Conservation (phyloP, 92 coral and sea anemone genomes). For the Ricordea florida region DNA sequence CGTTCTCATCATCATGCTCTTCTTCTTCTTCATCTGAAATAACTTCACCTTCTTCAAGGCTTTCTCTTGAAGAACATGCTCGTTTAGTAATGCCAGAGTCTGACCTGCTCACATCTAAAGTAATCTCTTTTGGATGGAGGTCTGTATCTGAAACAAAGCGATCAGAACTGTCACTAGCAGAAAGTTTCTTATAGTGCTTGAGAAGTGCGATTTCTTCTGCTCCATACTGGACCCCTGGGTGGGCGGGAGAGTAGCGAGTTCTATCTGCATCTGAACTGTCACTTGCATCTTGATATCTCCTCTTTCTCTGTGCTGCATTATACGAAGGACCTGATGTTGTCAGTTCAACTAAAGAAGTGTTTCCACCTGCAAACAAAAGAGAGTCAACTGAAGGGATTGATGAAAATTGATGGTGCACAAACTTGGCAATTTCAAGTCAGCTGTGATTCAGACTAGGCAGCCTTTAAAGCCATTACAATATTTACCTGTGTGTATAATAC, state of each 20-base stretch:
- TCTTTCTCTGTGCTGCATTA: constrained; percentile 20
- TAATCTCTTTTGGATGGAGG: no score
- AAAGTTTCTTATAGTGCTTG: constrained; percentile 44
- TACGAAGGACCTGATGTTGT: constrained; percentile 1
- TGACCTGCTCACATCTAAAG: no score
- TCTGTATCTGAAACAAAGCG: not conserved
- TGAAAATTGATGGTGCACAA: no score
- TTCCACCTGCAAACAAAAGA: constrained; percentile 6
- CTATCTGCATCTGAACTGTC: constrained; percentile 14
- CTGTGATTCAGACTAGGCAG: no score
- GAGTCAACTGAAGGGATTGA: not conserved
- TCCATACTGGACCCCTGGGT: constrained; percentile 74
- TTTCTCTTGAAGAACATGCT: constrained; percentile 1
- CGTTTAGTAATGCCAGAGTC: no score
- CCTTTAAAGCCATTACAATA: no score
- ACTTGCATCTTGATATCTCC: constrained; percentile 20
- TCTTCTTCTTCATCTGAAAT: constrained; percentile 31
- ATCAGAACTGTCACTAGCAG: not conserved
- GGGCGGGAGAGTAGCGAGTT: constrained; percentile 84
- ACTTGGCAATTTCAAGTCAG: no score
- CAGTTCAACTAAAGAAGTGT: constrained; percentile 27
- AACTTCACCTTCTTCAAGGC: constrained; percentile 58
- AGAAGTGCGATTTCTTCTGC: constrained; percentile 64
- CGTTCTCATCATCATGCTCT: constrained; percentile 28
- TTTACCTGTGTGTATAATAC: no score